Evolutionary conservation across 2,888 invertebrate genomes (phyloP).

Genomic region (Ferrisia virgata): DNA sequence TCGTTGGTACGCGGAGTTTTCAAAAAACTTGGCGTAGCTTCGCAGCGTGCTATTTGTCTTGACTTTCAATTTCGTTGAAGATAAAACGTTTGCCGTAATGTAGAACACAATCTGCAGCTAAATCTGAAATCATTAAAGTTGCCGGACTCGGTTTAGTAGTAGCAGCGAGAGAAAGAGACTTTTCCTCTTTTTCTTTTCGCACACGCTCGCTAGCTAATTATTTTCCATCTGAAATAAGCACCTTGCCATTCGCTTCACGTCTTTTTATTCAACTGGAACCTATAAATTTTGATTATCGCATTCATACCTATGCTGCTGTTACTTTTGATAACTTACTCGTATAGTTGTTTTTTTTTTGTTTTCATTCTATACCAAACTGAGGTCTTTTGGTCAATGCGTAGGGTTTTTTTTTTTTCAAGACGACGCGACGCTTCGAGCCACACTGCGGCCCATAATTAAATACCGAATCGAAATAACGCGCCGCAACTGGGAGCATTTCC

Average conservation of each 20-base stretch:
- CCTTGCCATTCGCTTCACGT: constrained; percentile 14
- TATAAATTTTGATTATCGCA: constrained; percentile 28
- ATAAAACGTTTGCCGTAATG: constrained; percentile 20
- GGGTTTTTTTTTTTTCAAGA: not conserved
- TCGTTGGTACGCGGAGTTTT: not conserved
- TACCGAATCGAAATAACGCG: not conserved
- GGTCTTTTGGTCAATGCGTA: not conserved
- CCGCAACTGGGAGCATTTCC: not conserved
- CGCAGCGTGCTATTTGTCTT: constrained; percentile 15
- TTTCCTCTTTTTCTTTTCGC: not conserved
- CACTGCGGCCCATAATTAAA: not conserved
- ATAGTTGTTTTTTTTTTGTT: not conserved
- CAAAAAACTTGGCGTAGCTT: constrained; percentile 12
- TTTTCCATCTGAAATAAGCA: not conserved
- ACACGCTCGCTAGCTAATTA: constrained; percentile 1
- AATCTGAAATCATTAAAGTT: constrained; percentile 30
- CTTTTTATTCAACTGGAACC: not conserved
- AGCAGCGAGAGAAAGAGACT: not conserved
- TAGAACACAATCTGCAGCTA: constrained; percentile 9
- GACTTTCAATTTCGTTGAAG: constrained; percentile 13
- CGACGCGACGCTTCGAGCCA: not conserved
- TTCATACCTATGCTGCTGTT: not conserved
- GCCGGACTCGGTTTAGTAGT: constrained; percentile 3
- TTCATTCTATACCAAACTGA: not conserved
- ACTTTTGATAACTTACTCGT: not conserved